phyloP scores from a whole-genome alignment of 2,888 invertebrate genomes.

The Coelinius sp. region DNA sequence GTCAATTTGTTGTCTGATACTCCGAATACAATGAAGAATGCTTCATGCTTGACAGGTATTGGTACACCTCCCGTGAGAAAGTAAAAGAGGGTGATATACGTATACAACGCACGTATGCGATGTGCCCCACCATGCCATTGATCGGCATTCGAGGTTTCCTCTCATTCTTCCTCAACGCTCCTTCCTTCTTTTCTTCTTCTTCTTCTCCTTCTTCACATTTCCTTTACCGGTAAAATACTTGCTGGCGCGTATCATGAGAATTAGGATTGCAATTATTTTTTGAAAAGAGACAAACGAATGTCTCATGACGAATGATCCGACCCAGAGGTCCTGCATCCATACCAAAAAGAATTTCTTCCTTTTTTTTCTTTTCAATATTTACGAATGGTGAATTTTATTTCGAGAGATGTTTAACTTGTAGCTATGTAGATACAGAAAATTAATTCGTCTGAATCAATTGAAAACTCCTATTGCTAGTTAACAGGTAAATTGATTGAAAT shows the following conservation, averaged over 20 bases:
- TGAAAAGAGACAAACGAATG: conserved; percentile 20
- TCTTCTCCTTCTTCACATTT: conserved; percentile 25
- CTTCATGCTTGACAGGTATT: conserved; percentile 37
- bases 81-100: conserved; percentile 37
- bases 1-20: conserved; percentile 37
- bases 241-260: conserved; percentile 43
- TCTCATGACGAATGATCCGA: conserved; percentile 26
- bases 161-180: conserved; percentile 20
- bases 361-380: conserved; percentile 1
- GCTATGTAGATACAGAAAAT: background rate
- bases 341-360: conserved; percentile 10
- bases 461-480: background rate
- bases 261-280: conserved; percentile 36
- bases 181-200: too few relatives aligned
- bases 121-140: conserved; percentile 39
- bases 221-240: conserved; percentile 31
- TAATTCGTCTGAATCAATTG: background rate
- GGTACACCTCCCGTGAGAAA: conserved; percentile 26
- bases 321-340: conserved; percentile 5
- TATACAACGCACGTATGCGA: conserved; percentile 43
- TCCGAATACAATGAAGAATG: conserved; percentile 29
- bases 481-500: background rate
- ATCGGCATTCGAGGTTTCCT: conserved; percentile 43
- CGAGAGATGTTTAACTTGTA: background rate
- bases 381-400: conserved; percentile 1